phyloP scores from a whole-genome alignment of 2,113 vertebrate genomes.

The Hydropotes inermis region DNA sequence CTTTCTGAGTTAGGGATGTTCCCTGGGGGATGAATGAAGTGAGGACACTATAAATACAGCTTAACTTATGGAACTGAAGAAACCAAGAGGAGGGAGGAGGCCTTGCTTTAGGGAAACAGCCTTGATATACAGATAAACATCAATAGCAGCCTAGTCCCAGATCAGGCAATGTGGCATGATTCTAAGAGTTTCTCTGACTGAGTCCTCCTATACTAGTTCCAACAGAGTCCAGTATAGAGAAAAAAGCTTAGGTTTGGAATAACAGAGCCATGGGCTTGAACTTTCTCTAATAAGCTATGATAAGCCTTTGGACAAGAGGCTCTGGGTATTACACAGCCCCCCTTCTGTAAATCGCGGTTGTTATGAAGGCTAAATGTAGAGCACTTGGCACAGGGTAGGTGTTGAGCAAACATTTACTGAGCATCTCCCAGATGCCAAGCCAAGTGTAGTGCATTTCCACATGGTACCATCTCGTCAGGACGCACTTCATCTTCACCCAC shows the following conservation, averaged over 20 bases:
- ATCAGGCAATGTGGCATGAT: neutral
- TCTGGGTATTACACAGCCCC: neutral
- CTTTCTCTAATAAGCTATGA: neutral
- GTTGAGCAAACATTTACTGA: conserved; percentile 33
- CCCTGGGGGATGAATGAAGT: neutral
- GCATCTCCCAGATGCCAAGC: conserved; percentile 6
- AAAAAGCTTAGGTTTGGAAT: neutral
- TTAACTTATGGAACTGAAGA: neutral
- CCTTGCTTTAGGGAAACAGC: neutral
- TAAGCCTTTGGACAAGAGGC: neutral
- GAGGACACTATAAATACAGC: neutral
- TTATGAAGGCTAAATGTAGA: conserved; percentile 20
- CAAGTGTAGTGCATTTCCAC: neutral
- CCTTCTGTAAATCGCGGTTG: neutral
- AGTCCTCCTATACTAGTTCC: neutral
- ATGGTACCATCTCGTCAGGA: neutral
- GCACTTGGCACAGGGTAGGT: neutral
- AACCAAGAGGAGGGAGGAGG: neutral
- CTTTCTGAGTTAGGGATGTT: neutral
- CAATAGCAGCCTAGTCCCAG: neutral
- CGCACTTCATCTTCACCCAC: neutral
- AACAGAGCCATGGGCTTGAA: neutral
- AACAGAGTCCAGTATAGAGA: neutral
- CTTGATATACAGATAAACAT: neutral
- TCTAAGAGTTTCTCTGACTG: neutral